phyloP scores from a whole-genome alignment of 2,113 vertebrate species.

The Dermatemys mawii region DNA sequence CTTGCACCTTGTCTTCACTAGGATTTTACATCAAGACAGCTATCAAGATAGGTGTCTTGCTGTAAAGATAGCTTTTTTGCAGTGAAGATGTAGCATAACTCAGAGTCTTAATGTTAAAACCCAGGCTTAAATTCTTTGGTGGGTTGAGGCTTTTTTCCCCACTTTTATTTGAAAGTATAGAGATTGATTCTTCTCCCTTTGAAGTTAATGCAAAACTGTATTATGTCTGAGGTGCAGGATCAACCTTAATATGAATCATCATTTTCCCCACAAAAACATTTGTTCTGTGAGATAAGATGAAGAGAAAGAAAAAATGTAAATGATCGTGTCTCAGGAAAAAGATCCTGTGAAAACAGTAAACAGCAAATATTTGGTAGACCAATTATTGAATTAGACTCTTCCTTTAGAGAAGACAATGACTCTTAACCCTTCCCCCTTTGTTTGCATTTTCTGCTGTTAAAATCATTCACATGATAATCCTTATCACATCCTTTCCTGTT shows the following conservation, averaged over 20 bases:
- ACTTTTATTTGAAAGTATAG: background rate
- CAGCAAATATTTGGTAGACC: background rate
- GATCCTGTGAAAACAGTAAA: background rate
- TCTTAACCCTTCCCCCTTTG: conserved; percentile 23
- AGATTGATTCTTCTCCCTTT: background rate
- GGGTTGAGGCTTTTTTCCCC: background rate
- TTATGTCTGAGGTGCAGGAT: background rate
- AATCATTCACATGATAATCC: background rate
- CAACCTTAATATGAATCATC: background rate
- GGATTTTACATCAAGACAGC: background rate
- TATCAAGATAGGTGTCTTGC: background rate
- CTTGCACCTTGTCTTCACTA: background rate
- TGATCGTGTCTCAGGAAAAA: background rate
- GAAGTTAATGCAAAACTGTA: background rate
- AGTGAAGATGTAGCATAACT: fast-evolving
- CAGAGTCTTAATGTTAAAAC: background rate
- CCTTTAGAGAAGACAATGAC: conserved; percentile 31
- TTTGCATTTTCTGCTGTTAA: conserved; percentile 44
- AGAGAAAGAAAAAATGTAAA: background rate
- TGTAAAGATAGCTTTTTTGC: fast-evolving
- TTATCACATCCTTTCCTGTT: conserved; percentile 27
- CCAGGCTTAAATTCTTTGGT: background rate
- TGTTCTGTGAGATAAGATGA: background rate
- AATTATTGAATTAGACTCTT: background rate
- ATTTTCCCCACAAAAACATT: background rate